Evolutionary conservation across 2,888 invertebrate genomes (phyloP), one percentile per base, ranked within the genome.

Genomic region (Dimorphilus gyrociliatus): DNA sequence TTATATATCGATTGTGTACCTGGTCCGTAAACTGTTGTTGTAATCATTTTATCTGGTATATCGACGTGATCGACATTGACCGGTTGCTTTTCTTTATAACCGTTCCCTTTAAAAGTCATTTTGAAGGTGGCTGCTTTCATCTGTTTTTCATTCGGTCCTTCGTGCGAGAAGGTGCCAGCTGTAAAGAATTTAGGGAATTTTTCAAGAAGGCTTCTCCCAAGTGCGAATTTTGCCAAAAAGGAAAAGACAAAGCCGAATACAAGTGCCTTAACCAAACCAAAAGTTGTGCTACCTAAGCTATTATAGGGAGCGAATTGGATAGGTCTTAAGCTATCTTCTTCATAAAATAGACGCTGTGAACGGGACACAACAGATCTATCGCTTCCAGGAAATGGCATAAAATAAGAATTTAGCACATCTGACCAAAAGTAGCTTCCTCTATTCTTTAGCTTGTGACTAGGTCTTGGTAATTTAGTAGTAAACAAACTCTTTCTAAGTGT

Each of bases 361-460:
- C 90, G 71, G 53, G 72, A 65, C n/a, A 78, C 73, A 1, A 90
- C 74, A 2, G 85, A 74, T 36, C 73, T 70, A 66, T 90, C 90
- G 6, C 81, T 67, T 18, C 84, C 82, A 1, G 73, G 72, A 64
- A 90, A 88, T 1, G 81, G 76, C 1, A 80, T 41, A 46, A 75
- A 76, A 70, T 76, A 81, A 46, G 43, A 56, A 36, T 55, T 42
- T n/a, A 62, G 48, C 3, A 58, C 57, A n/a, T 53, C 42, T 36
- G n/a, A n/a, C n/a, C n/a, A n/a, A n/a, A n/a, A n/a, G 25, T 14
- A 34, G 10, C 25, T 29, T 27, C 38, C 50, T 53, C 51, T 39
- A 26, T 43, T 45, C 1, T 41, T 36, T 7, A 43, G 33, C 28
- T 33, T 42, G 42, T 48, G 46, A 14, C 44, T 41, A 28, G 45